Base-by-base conservation (phyloP, 2,888 invertebrate genomes). In the Pandemis cinnamomeana region DNA sequence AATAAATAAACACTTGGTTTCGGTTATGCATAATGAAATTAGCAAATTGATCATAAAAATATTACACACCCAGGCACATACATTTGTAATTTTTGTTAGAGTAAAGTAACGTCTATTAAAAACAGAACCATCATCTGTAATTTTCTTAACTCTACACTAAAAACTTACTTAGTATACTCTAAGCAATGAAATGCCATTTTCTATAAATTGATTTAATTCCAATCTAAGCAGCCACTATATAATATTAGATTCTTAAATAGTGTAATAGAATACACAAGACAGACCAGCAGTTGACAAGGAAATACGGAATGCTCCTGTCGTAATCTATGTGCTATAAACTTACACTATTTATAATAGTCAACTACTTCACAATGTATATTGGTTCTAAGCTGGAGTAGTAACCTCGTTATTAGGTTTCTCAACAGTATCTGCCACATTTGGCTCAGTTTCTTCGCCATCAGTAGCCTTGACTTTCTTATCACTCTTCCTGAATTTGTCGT, bases 401-500 rank as follows among this genome's bases (percentile, higher is more conserved):
- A 88, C 84, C 86, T 92, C 93, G 62, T 82, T 82, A 72, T 80
- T 87, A 75, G 83, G 87, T 77, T 91, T 92, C 76, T 93, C 94
- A 73, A 81, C 84, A 44, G 85, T 87, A 13, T 89, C 92, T 51
- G 87, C 87, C 36, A 86, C 86, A 75, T 83, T 89, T 4, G 85
- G 81, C 60, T 90, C 90, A 71, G 80, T 86, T 77, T 90, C 93
- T 75, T 89, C 93, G 68, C 84, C 87, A 71, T 91, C 94, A 42
- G 88, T 94, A 72, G 86, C 87, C 78, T 92, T 94, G 46, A 85
- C 79, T 79, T 93, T 95, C 85, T 96, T 96, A 82, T 96, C 96
- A 78, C 96, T 95, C 87, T 95, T 95, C 69, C 96, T 94, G 83
- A 96, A 96, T 80, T 95, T 95, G 87, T 96, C 96, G 80, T 95